Conservation (phyloP, 2,797 vertebrate genomes). For the Leptodactylus fallax region DNA sequence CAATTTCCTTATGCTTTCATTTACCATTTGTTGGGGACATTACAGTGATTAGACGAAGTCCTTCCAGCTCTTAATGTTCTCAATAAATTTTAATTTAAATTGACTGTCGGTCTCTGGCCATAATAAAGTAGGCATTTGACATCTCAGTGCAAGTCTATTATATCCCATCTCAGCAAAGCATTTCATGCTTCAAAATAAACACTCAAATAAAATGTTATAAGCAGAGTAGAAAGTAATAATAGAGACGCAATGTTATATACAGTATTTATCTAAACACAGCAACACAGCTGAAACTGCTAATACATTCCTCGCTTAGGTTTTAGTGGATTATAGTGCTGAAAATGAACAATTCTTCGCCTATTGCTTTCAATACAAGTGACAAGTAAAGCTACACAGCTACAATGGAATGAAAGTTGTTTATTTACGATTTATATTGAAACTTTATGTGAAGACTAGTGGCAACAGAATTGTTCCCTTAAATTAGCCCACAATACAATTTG, state of each 20-base stretch:
- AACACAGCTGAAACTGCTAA: slow-evolving; percentile 11
- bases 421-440: slow-evolving; percentile 22
- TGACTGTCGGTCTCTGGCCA: slow-evolving; percentile 80
- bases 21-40: slow-evolving; percentile 84
- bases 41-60: slow-evolving; percentile 81
- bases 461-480: background rate
- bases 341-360: background rate
- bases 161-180: slow-evolving; percentile 64
- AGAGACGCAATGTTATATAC: background rate
- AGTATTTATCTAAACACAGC: background rate
- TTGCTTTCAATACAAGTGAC: slow-evolving; percentile 31
- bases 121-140: slow-evolving; percentile 81
- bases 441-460: background rate
- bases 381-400: background rate
- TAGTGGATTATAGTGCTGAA: background rate
- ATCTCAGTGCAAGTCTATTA: slow-evolving; percentile 72
- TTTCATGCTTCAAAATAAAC: slow-evolving; percentile 66
- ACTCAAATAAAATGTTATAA: slow-evolving; percentile 60
- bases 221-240: slow-evolving; percentile 48
- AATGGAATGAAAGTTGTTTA: background rate
- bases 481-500: background rate
- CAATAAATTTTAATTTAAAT: slow-evolving; percentile 84
- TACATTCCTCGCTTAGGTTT: background rate
- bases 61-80: slow-evolving; percentile 81
- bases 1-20: slow-evolving; percentile 85